Evolutionary conservation across 2,113 vertebrate species (phyloP).

Genomic region (Apaloderma vittatum): DNA sequence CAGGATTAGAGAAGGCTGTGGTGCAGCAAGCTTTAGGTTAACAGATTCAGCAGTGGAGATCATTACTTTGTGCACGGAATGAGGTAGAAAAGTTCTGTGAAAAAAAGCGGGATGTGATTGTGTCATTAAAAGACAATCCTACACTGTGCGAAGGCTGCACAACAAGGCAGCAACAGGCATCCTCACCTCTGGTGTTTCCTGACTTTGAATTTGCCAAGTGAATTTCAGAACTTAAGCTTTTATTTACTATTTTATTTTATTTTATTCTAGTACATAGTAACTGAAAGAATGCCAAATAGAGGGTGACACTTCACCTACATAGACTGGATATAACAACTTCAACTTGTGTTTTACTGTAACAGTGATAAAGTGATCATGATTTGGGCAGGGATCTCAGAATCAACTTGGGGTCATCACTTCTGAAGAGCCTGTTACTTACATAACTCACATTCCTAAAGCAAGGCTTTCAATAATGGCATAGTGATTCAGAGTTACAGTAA

Average conservation of each 20-base stretch:
- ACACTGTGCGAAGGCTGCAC: rapidly evolving
- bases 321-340: not conserved
- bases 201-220: not conserved
- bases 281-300: not conserved
- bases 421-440: not conserved
- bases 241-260: not conserved
- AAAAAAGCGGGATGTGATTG: not conserved
- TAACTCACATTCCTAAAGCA: not conserved
- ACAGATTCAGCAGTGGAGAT: not conserved
- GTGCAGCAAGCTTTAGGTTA: not conserved
- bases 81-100: not conserved
- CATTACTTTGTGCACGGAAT: not conserved
- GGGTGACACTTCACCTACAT: not conserved
- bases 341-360: not conserved
- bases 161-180: not conserved
- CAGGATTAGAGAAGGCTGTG: not conserved
- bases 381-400: not conserved
- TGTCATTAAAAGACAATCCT: not conserved
- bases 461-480: not conserved
- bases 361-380: not conserved
- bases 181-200: not conserved
- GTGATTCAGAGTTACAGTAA: not conserved
- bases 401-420: not conserved
- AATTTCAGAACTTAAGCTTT: not conserved
- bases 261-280: not conserved